phyloP scores from a whole-genome alignment of 2,797 vertebrate genomes.

The Bucorvus abyssinicus region DNA sequence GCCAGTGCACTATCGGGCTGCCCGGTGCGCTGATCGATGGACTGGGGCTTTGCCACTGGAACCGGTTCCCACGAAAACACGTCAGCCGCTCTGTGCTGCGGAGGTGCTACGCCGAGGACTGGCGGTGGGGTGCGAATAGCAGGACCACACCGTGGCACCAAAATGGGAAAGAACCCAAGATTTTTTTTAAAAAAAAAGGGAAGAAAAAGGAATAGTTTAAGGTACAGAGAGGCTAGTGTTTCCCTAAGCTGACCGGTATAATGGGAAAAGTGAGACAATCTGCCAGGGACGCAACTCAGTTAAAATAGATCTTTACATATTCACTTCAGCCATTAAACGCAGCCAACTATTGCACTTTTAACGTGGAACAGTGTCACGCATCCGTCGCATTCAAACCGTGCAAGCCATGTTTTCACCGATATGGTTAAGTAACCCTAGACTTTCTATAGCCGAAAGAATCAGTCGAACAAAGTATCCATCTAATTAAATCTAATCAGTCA shows the following conservation, averaged over 20 bases:
- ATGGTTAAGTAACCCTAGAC: conserved; percentile 63
- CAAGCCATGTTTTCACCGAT: conserved; percentile 48
- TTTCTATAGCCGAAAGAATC: conserved; percentile 68
- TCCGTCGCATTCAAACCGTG: conserved; percentile 10
- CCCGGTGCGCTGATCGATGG: not conserved
- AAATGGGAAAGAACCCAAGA: not conserved
- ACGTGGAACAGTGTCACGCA: not conserved
- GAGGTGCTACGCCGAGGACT: not conserved
- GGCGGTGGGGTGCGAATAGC: not conserved
- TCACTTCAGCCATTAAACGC: conserved; percentile 29
- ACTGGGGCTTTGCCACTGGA: not conserved
- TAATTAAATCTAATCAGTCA: conserved; percentile 72
- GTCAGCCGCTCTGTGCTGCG: not conserved
- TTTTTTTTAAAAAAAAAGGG: not conserved
- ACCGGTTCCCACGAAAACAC: not conserved
- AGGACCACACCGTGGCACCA: not conserved
- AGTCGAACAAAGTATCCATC: conserved; percentile 68
- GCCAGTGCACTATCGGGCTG: accelerated
- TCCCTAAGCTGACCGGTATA: not conserved
- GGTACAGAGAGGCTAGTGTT: accelerated
- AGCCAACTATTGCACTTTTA: conserved; percentile 35
- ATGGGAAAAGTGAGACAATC: conserved; percentile 1
- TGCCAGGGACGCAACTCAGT: not conserved
- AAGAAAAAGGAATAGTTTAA: not conserved
- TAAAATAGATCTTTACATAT: conserved; percentile 26